Evolutionary conservation across 1,140 invertebrate species (phyloP), one percentile per base, ranked within the genome.

Genomic region (Caenorhabditis remanei): DNA sequence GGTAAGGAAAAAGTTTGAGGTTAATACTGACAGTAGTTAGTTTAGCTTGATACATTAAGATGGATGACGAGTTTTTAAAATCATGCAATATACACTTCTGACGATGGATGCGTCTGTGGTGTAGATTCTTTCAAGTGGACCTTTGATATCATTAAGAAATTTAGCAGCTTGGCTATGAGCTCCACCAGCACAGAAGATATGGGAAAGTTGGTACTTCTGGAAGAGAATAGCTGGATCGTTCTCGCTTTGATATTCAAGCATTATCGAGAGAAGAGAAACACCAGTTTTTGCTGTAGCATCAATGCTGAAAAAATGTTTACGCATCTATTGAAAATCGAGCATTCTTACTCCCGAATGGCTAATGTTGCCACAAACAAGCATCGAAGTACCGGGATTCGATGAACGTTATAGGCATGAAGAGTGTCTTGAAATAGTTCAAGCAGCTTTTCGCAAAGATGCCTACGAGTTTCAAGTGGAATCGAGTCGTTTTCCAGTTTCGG

Each of bases 391-490:
- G 79, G 43, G 21, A 87, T 56, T 41, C 63, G 55, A 71, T 87
- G 58, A 46, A 83, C 86, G 41, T 87, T 87, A 19, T 16, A 61
- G 19, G 40, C 79, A 55, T 87, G 79, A 8, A 75, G 50, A 24
- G 79, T 63, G 21, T 79, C 71, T 58, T 87, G 21, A 14, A 87
- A 82, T 11, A 87, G 40, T 14, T 83, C 83, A 7, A 87, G 24
- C 0, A 87, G 50, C 55, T 84, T 87, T 67, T 87, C 79, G 21
- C 75, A 84, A 2, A 87, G 50, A 71, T 4, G 14, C 43, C 32
- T 50, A 19, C 79, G 48, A 5, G 86, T 87, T 85, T 24, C 86
- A 16, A 84, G 2, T 0, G 86, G 41, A 19, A 82, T 88, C 53
- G 84, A 8, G n/a, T 55, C 63, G 21, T 63, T 79, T 40, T 58